Evolutionary conservation across 1,140 invertebrate species (phyloP).

Genomic region (Trichogramma pretiosum): DNA sequence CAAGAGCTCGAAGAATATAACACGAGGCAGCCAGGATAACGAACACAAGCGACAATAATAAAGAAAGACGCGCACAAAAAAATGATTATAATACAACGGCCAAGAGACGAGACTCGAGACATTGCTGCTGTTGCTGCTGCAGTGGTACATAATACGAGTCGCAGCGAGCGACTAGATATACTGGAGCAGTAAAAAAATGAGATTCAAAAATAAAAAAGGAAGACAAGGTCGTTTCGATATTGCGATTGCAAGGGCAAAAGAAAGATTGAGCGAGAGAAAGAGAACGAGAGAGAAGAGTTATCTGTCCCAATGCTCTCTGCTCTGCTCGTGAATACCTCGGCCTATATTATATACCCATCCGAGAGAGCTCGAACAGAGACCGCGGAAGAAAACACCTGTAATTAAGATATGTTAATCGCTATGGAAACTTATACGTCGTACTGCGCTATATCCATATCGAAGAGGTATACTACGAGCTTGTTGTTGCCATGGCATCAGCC

Average conservation of each 20-base stretch:
- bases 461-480: neutral
- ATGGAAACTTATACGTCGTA: constrained; percentile 21
- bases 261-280: constrained; percentile 9
- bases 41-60: too few species aligned
- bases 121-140: too few species aligned
- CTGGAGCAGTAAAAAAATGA: constrained; percentile 6
- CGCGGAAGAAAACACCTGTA: constrained; percentile 32
- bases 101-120: too few species aligned
- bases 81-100: too few species aligned
- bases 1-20: too few species aligned
- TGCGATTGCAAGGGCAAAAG: constrained; percentile 12
- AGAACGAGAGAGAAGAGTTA: constrained; percentile 6
- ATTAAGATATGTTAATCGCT: constrained; percentile 40
- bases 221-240: constrained; percentile 17
- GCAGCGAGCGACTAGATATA: too few species aligned
- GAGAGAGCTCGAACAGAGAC: constrained; percentile 20
- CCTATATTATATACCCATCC: too few species aligned
- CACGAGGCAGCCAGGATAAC: too few species aligned
- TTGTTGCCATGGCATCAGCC: neutral
- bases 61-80: too few species aligned
- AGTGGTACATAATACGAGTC: too few species aligned
- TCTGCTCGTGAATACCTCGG: too few species aligned
- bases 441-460: constrained; percentile 14
- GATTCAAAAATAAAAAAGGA: constrained; percentile 18
- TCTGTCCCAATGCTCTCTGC: too few species aligned